Percentiles rank a stretch among this genome's conserved stretches.
Evolutionary conservation across 2,797 vertebrate species (phyloP).

Genomic region (Danio kyathit): DNA sequence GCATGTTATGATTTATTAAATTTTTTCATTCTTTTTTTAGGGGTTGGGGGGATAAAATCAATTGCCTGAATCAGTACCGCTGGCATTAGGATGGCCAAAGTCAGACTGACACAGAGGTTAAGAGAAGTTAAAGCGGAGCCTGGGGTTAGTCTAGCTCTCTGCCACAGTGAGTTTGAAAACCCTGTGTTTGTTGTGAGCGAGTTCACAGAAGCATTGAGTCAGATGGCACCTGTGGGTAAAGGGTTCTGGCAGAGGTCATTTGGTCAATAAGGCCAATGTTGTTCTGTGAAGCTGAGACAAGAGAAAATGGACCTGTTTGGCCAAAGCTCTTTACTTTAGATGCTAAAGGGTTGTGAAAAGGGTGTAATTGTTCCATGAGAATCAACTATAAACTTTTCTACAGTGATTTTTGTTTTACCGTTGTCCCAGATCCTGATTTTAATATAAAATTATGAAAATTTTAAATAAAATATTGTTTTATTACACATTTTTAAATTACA

Average conservation of each 20-base stretch:
- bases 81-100: not conserved
- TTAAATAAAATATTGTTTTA: not conserved
- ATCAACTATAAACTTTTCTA: not conserved
- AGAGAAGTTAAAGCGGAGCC: conserved; percentile 30
- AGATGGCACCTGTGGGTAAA: conserved; percentile 52
- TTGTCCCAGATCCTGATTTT: not conserved
- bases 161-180: not conserved
- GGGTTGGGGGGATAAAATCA: not conserved
- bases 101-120: conserved; percentile 31
- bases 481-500: too few species aligned
- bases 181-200: conserved; percentile 21
- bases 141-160: conserved; percentile 16
- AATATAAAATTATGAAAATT: not conserved
- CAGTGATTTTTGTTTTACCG: not conserved
- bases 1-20: not conserved
- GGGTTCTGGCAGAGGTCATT: conserved; percentile 67
- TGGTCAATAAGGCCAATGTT: conserved; percentile 70
- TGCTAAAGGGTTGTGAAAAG: conserved; percentile 1
- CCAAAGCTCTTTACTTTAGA: conserved; percentile 3
- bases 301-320: conserved; percentile 59
- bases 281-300: conserved; percentile 57
- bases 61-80: not conserved
- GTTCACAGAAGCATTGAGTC: conserved; percentile 32
- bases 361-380: not conserved
- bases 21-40: not conserved